Percentiles rank a stretch among this genome's conserved stretches.
Conservation (phyloP, 2,113 vertebrate genomes). For the Dipodomys ordii region DNA sequence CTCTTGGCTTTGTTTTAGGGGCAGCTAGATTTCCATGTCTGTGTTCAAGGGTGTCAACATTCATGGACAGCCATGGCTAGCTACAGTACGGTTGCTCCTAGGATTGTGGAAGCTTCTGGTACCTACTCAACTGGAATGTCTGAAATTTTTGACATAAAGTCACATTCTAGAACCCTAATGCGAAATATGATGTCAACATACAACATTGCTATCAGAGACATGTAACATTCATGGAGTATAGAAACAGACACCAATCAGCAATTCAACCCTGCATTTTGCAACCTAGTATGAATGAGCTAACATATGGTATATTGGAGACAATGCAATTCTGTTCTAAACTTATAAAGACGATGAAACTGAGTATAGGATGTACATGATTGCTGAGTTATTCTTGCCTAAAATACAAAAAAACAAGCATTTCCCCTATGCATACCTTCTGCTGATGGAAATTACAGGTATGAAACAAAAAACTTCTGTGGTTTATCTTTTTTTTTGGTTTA, state of each 20-base stretch:
- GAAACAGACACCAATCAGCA: neutral
- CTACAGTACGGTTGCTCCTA: neutral
- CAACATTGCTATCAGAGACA: neutral
- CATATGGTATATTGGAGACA: neutral
- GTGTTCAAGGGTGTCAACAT: neutral
- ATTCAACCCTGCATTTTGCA: neutral
- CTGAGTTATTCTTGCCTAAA: neutral
- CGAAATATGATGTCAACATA: neutral
- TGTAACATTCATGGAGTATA: neutral
- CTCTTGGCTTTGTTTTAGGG: neutral
- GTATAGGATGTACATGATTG: neutral
- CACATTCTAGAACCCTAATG: neutral
- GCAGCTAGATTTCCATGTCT: neutral
- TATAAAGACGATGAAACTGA: constrained; percentile 51
- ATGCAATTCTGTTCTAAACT: neutral
- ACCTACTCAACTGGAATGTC: neutral
- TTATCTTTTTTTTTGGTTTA: neutral
- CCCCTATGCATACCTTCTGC: constrained; percentile 7
- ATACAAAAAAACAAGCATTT: constrained; percentile 7
- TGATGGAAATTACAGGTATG: neutral
- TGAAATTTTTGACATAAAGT: neutral
- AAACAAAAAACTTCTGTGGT: neutral
- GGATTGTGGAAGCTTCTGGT: too few species aligned
- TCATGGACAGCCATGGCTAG: neutral
- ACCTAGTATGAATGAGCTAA: constrained; percentile 1